Conservation (phyloP, 2,113 vertebrate species). For the Eidolon helvum region DNA sequence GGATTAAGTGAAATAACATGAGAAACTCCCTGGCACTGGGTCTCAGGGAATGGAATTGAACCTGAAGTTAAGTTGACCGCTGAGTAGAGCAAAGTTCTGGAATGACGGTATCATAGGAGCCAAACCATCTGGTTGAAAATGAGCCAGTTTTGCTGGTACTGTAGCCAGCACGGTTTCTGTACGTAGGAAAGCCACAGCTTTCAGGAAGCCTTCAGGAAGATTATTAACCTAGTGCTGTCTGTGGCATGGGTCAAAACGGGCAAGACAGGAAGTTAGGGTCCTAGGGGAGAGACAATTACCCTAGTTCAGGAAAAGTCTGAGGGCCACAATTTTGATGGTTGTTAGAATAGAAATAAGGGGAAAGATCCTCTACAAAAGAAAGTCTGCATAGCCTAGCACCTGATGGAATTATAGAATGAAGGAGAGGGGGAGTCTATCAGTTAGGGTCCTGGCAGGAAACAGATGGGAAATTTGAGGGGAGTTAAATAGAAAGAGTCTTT, state of each 20-base stretch:
- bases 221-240: background rate
- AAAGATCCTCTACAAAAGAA: background rate
- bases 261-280: background rate
- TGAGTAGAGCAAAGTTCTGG: slow-evolving; percentile 16
- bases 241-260: background rate
- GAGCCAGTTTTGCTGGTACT: background rate
- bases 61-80: background rate
- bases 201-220: background rate
- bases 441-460: background rate
- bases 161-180: background rate
- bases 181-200: background rate
- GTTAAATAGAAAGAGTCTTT: background rate
- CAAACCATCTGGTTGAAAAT: background rate
- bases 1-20: background rate
- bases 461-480: background rate
- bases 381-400: background rate
- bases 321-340: background rate
- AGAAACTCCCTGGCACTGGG: background rate
- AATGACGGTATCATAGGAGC: background rate
- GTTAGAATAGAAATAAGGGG: background rate
- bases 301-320: background rate
- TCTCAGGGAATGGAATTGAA: background rate
- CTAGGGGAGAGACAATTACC: background rate
- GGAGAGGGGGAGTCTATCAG: background rate
- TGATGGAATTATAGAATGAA: background rate